These are phyloP conservation scores for Amiota communis DNA, from an alignment of 2,888 invertebrate genomes.

Conservation along the genomic window DNA sequence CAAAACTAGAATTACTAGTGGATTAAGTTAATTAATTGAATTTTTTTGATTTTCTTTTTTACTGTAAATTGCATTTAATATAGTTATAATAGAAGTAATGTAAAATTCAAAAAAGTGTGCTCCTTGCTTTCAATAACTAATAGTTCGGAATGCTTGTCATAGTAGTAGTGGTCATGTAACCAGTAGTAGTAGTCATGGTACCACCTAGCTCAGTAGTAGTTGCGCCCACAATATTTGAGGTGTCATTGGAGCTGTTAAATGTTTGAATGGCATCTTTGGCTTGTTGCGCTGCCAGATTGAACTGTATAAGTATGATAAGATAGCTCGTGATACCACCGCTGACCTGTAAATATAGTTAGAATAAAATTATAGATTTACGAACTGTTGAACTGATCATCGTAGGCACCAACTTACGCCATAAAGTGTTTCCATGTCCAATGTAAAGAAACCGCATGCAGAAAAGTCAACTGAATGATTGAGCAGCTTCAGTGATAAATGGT, in stretches of 20 bases:
- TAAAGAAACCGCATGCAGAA: constrained; percentile 73
- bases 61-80: neutral
- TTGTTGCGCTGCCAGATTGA: constrained; percentile 72
- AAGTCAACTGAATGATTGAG: constrained; percentile 72
- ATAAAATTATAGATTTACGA: too few relatives aligned
- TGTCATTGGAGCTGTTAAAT: constrained; percentile 55
- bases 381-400: neutral
- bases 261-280: constrained; percentile 64
- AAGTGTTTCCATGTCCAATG: constrained; percentile 73
- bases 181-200: neutral
- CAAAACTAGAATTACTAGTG: constrained; percentile 27
- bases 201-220: constrained; percentile 48
- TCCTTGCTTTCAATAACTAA: neutral
- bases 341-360: constrained; percentile 49
- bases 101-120: neutral
- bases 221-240: constrained; percentile 54
- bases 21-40: neutral
- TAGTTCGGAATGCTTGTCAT: neutral
- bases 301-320: constrained; percentile 73
- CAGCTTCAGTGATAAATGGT: constrained; percentile 72
- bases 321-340: constrained; percentile 73
- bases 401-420: constrained; percentile 65
- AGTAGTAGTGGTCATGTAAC: constrained; percentile 12
- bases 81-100: neutral
- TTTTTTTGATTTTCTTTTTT: neutral